Conservation (phyloP, 2,888 invertebrate genomes). For the Dimorphilus gyrociliatus region DNA sequence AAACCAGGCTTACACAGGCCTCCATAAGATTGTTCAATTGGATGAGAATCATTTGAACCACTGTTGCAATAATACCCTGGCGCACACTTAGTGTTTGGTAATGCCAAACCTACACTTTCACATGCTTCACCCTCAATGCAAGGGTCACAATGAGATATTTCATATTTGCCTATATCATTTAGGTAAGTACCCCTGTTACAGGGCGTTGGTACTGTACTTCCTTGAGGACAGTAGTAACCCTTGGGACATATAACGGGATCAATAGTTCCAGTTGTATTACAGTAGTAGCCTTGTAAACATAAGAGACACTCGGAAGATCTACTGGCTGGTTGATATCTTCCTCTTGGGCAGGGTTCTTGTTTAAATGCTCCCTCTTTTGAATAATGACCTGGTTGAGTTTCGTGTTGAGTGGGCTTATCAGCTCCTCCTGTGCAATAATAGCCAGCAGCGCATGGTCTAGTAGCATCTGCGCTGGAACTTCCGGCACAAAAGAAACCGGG, state of each 20-base stretch:
- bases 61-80: slow-evolving; percentile 24
- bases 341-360: slow-evolving; percentile 26
- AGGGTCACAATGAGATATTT: slow-evolving; percentile 18
- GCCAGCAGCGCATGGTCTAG: slow-evolving; percentile 20
- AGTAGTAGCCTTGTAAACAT: slow-evolving; percentile 32
- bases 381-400: slow-evolving; percentile 24
- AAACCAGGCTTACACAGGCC: slow-evolving; percentile 28
- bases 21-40: slow-evolving; percentile 12
- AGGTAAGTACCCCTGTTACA: slow-evolving; percentile 26
- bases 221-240: slow-evolving; percentile 27
- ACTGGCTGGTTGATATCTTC: slow-evolving; percentile 19
- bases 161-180: slow-evolving; percentile 16
- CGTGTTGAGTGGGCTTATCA: slow-evolving; percentile 22
- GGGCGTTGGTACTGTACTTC: slow-evolving; percentile 23
- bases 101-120: slow-evolving; percentile 19
- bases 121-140: slow-evolving; percentile 22
- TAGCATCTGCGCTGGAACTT: slow-evolving; percentile 15
- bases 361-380: slow-evolving; percentile 25
- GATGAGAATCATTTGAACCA: slow-evolving; percentile 9
- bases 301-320: slow-evolving; percentile 17
- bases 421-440: slow-evolving; percentile 33
- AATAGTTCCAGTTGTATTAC: slow-evolving; percentile 14
- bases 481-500: slow-evolving; percentile 32
- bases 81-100: slow-evolving; percentile 17
- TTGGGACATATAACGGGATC: slow-evolving; percentile 21